Evolutionary conservation across 2,113 vertebrate genomes (phyloP), one percentile per base, ranked within the genome.

Genomic region (Rostratula benghalensis): DNA sequence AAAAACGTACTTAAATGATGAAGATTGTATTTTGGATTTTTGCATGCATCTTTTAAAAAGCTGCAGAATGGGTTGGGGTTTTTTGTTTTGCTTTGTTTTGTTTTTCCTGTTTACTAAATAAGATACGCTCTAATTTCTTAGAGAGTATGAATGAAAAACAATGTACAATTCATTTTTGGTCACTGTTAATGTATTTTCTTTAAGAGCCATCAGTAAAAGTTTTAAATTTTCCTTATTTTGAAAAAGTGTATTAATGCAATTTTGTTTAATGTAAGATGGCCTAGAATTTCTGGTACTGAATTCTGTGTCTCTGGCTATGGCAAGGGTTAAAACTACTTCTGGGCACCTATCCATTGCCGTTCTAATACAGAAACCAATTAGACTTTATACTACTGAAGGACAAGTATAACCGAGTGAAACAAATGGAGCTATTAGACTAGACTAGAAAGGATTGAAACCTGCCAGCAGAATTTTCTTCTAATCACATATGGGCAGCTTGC

Each of bases 311-410:
- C 33, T 89, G 65, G 25, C 75, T 68, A 46, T 71, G 54, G 7
- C 4, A 50, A 77, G 81, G 74, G 43, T 87, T 93, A 87, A 83
- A 94, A 64, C 51, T 61, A 43, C 69, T 92, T 86, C 65, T 90
- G 59, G 53, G 64, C 17, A 70, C 22, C 74, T 67, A 23, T 75
- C 24, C 22, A 13, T 70, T 1, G 2, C 54, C 41, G 24, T 89
- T 84, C 63, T 71, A 50, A 39, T 81, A 14, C 31, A 78, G 87
- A 76, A 81, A 50, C 37, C 60, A 67, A 27, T 69, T 70, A 67
- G 59, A 63, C 27, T 81, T 65, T 13, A 33, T 19, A 31, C 22
- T 57, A 2, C 45, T 56, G 45, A 50, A 70, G 35, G 50, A 57
- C n/a, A 54, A 68, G 54, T 59, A 20, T 78, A 86, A 41, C 41